Conservation (phyloP, 2,113 vertebrate genomes). For the Aspidoscelis tigris region DNA sequence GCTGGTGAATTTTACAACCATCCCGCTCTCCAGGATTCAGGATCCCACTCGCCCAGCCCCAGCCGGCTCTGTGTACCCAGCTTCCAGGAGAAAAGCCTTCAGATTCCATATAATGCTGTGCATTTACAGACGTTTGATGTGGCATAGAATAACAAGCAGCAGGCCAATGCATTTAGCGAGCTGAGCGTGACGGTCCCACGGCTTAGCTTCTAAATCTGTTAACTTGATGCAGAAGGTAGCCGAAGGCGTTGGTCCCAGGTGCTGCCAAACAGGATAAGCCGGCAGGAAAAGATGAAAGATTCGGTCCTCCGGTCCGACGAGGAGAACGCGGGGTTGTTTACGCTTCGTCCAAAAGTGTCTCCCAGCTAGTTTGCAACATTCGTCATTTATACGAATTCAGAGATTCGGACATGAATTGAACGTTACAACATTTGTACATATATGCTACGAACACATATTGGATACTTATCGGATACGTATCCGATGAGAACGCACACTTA, state of each 20-base stretch:
- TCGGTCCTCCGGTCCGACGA: conserved; percentile 48
- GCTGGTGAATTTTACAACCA: too few relatives aligned
- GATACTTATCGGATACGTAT: too few relatives aligned
- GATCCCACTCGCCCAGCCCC: too few relatives aligned
- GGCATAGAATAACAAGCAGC: background rate
- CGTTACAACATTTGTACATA: too few relatives aligned
- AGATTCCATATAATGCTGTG: background rate
- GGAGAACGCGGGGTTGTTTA: background rate
- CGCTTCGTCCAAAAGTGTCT: too few relatives aligned
- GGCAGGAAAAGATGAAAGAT: conserved; percentile 24
- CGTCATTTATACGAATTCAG: too few relatives aligned
- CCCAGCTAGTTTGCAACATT: too few relatives aligned
- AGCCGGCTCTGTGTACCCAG: background rate
- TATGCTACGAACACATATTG: too few relatives aligned
- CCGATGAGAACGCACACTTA: too few relatives aligned
- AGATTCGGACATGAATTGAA: too few relatives aligned
- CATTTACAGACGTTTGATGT: background rate
- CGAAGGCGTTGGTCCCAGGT: conserved; percentile 23
- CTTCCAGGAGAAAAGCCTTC: background rate
- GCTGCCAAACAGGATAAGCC: conserved; percentile 26
- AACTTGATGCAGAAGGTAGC: background rate
- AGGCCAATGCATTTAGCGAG: background rate
- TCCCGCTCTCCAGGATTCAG: too few relatives aligned
- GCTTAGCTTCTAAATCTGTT: conserved; percentile 30
- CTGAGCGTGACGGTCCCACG: background rate